Conservation (phyloP, 2,113 vertebrate genomes). For the Muscicapa adusta region DNA sequence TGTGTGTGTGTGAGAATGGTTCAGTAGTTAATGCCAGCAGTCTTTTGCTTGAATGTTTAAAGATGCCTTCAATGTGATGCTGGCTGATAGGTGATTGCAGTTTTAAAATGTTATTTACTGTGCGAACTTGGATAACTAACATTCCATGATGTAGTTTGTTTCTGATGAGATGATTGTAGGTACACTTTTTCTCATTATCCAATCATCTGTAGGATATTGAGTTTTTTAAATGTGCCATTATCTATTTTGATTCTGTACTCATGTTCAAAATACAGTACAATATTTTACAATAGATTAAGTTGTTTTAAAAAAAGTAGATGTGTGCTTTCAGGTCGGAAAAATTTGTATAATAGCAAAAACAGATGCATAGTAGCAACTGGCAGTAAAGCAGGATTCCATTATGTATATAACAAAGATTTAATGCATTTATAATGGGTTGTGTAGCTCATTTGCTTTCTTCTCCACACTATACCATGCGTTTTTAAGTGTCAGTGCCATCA, state of each 20-base stretch:
- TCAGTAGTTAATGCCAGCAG: constrained; percentile 78
- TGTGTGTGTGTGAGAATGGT: constrained; percentile 68
- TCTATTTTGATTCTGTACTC: constrained; percentile 82
- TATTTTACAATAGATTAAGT: constrained; percentile 82
- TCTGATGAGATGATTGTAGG: constrained; percentile 92
- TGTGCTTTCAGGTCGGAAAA: constrained; percentile 73
- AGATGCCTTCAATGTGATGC: constrained; percentile 85
- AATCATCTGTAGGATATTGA: constrained; percentile 85
- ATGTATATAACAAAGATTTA: constrained; percentile 77
- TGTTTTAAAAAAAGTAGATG: constrained; percentile 76
- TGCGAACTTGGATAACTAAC: constrained; percentile 84
- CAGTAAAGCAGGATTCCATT: constrained; percentile 78
- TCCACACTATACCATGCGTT: constrained; percentile 61
- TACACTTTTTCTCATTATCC: constrained; percentile 84
- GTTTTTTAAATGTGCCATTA: constrained; percentile 92
- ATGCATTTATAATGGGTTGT: constrained; percentile 77
- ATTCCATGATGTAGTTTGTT: constrained; percentile 93
- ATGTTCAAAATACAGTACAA: constrained; percentile 82
- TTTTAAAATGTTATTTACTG: constrained; percentile 80
- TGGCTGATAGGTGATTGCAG: constrained; percentile 81
- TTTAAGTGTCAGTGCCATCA: constrained; percentile 72
- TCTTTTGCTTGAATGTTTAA: constrained; percentile 90
- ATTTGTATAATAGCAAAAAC: constrained; percentile 78
- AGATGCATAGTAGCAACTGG: constrained; percentile 78
- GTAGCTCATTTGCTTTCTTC: constrained; percentile 73